Base-by-base conservation (phyloP, 1,140 invertebrate genomes). In the Glossosoma conforme region DNA sequence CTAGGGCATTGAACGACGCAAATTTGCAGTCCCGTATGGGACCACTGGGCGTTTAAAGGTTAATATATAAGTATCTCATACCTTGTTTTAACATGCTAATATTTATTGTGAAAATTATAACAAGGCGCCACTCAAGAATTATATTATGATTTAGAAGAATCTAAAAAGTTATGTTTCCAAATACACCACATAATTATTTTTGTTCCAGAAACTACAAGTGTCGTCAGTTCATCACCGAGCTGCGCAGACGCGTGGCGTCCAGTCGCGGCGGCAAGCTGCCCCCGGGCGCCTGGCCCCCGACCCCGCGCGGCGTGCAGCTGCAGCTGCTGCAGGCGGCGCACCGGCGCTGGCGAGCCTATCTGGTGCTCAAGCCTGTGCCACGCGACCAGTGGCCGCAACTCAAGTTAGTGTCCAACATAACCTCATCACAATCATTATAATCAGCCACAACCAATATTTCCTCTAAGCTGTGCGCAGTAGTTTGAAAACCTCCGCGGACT, bases 341-440 rank as follows among this genome's bases (percentile, higher is more conserved):
- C 63, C 74, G 78, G 2, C 79, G 88, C 56, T 98, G 95, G 95
- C 69, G 89, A 32, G 93, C 90, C 2, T 86, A 78, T 69, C 93
- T 93, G 81, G 82, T 93, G 32, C 76, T 98, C 1, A 78, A 78
- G 56, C 82, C 82, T 38, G 84, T 94, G 57, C 92, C 92, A 1
- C 76, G 75, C 44, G 80, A 79, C 48, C 89, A 97, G 63, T 91
- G 92, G 89, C 87, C 91, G 1, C 85, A 92, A 64, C 76, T 97
- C 35, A 94, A 77, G 79, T 85, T 58, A 62, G 17, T 60, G 42
- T 36, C 48, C 38, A n/a, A n/a, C n/a, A n/a, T n/a, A n/a, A n/a
- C n/a, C n/a, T n/a, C n/a, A n/a, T n/a, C n/a, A n/a, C n/a, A n/a
- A n/a, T n/a, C n/a, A n/a, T n/a, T n/a, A n/a, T n/a, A n/a, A n/a